Conservation (phyloP, 2,113 vertebrate genomes). For the Menura novaehollandiae region DNA sequence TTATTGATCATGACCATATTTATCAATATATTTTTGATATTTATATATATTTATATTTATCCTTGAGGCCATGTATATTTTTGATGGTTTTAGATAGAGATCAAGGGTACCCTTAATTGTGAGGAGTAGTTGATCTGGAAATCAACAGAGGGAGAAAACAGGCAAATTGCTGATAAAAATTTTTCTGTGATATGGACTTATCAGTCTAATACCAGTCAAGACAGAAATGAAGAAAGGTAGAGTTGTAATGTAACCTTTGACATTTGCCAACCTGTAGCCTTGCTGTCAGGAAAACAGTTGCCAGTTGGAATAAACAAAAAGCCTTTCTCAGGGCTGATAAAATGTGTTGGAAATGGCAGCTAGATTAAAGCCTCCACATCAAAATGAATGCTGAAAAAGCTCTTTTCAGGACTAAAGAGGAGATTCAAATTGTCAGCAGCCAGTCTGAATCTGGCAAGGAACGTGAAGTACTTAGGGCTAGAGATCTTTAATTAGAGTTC, state of each 20-base stretch:
- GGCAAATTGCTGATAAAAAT: not conserved
- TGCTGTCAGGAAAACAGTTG: not conserved
- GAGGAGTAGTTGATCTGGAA: not conserved
- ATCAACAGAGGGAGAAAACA: not conserved
- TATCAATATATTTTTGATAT: not conserved
- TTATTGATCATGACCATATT: not conserved
- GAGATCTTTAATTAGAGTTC: conserved; percentile 58
- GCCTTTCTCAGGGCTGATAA: conserved; percentile 8
- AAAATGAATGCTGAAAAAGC: conserved; percentile 55
- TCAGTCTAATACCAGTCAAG: not conserved
- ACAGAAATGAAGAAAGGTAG: not conserved
- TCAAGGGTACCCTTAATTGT: not conserved
- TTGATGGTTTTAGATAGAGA: not conserved
- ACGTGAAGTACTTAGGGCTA: conserved; percentile 12
- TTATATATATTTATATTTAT: not conserved
- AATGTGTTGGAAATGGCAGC: conserved; percentile 52
- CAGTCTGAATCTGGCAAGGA: conserved; percentile 51
- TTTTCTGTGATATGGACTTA: not conserved
- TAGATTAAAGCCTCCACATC: conserved; percentile 57
- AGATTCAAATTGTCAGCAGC: conserved; percentile 63
- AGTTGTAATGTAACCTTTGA: not conserved
- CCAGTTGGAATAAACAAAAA: conserved; percentile 46
- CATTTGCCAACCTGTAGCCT: not conserved
- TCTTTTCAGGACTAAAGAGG: conserved; percentile 31
- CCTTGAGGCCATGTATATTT: not conserved